Evolutionary conservation across 1,140 invertebrate genomes (phyloP), one percentile per base, ranked within the genome.

Genomic region (Ooceraea biroi): DNA sequence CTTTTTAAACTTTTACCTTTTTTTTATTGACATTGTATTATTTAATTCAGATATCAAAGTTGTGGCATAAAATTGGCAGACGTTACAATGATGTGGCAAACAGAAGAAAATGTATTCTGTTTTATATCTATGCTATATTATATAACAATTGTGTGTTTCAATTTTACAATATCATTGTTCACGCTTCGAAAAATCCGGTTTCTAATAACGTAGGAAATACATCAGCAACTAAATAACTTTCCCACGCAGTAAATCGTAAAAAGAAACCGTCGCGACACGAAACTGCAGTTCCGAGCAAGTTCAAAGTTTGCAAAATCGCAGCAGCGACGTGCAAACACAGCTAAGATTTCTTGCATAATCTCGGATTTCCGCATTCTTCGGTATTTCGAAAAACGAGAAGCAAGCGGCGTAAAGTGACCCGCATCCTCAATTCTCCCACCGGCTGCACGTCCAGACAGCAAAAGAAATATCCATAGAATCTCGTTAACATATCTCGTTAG

Each of bases 291-390:
- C 36, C 30, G 30, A 68, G 74, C 11, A 55, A 78, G 30, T 27
- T 48, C 17, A 48, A 63, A 63, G 63, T 36, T 19, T 17, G 30
- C 41, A 78, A 69, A 69, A 19, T 19, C n/a, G n/a, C 72, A 52
- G 3, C 58, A 55, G 19, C 44, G 17, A 14, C 30, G 22, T 19
- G 41, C 25, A n/a, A 52, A 68, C 36, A 8, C 17, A 36, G 22
- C 1, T 57, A 44, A 69, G 69, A 78, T 57, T 78, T 68, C 76
- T 78, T 63, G 44, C 12, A 30, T 30, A 8, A 30, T 60, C 30
- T 78, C 63, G 22, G 63, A 78, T 78, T 78, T 68, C 65, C 50
- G 50, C 50, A 50, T 57, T 57, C 22, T 50, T 69, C 50, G 44
- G 17, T 36, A 7, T 78, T 78, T 69, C 63, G 27, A 36, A 78